Conservation (phyloP, 1,140 invertebrate genomes). For the Cyphomyrmex costatus region DNA sequence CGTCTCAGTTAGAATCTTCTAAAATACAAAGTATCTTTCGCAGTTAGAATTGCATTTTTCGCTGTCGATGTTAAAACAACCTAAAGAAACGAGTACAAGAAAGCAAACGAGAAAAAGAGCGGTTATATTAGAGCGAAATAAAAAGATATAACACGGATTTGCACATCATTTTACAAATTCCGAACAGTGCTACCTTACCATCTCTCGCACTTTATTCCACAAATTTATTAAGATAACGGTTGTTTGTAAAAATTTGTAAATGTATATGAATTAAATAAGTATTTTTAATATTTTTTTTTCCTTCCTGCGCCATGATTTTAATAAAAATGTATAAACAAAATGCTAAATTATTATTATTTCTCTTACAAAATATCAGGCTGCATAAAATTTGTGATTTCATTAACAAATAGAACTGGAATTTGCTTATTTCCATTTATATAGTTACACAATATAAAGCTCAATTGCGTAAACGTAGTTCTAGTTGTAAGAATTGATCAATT, state of each 20-base stretch:
- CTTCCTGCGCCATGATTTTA: neutral
- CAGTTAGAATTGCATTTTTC: conserved; percentile 24
- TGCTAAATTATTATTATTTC: neutral
- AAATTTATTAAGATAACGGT: conserved; percentile 55
- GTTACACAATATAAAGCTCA: no score
- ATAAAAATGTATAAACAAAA: neutral
- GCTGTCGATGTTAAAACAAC: conserved; percentile 15
- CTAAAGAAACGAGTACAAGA: conserved; percentile 48
- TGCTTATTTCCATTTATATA: conserved; percentile 11
- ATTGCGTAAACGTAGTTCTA: no score
- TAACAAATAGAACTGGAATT: neutral
- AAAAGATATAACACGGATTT: conserved; percentile 73
- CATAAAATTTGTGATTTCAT: neutral
- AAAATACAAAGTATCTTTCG: neutral
- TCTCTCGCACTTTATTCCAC: neutral
- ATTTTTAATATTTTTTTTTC: no score
- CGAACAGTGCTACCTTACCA: conserved; percentile 61
- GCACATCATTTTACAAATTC: conserved; percentile 78
- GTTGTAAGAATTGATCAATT: no score
- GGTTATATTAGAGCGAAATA: conserved; percentile 59
- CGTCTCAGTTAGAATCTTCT: neutral
- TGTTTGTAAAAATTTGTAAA: conserved; percentile 15
- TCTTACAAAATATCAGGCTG: neutral
- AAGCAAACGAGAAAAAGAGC: neutral
- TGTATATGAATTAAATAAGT: no score